Base-by-base conservation (phyloP, 2,113 vertebrate species). In the Jaculus jaculus region DNA sequence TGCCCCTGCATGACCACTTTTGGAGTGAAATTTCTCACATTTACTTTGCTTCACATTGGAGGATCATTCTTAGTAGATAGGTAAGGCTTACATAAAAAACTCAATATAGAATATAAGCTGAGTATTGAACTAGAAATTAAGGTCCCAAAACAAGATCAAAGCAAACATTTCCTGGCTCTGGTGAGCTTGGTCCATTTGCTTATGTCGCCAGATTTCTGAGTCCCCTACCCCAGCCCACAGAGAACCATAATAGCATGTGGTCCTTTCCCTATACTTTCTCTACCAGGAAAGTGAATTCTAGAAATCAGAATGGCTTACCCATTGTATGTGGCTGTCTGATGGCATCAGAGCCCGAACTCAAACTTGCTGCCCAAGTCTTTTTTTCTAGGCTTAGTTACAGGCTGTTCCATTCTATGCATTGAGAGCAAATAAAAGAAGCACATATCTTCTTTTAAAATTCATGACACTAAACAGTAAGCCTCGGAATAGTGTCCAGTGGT, bases 71-170 rank as follows among this genome's bases (percentile, higher is more conserved):
- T 77, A 77, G 5, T 80, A n/a, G 8, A 30, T 66, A 93, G 78
- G 23, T 13, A 32, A 84, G 92, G 13, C 30, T 95, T 87, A 84
- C 61, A 69, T 88, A 69, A 42, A 68, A 69, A 71, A 63, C 71
- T 21, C n/a, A 87, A 28, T 24, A 82, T 28, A 34, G 60, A 17
- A 73, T 30, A 34, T 60, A 51, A 87, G 17, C 69, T 82, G 58
- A 28, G 51, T 66, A 75, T 58, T 84, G 32, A 84, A 89, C 37
- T 60, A 72, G 32, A 95, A 71, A 90, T 91, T 60, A 85, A 90
- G 30, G 9, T 39, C 86, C 20, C 89, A 71, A 91, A 34, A 34
- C 23, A 72, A 24, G 42, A 13, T 90, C 84, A 66, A 91, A 94
- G 24, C 26, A n/a, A 92, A 21, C 3, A 10, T 83, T 88, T 51